Conservation (phyloP, 2,888 invertebrate genomes). For the Oligia strigilis region DNA sequence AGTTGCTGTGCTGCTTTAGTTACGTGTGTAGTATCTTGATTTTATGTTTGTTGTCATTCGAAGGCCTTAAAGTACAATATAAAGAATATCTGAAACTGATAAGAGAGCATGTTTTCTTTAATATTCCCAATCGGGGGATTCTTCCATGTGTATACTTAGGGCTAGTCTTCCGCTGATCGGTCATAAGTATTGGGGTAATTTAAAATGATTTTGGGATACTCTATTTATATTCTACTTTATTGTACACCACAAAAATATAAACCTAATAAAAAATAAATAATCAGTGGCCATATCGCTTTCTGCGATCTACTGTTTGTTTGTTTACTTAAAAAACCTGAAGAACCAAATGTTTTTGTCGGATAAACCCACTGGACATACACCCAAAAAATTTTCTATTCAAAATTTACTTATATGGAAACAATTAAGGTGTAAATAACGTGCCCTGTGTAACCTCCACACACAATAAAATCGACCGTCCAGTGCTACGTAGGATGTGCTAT, state of each 20-base stretch:
- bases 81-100: background rate
- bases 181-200: background rate
- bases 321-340: background rate
- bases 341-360: background rate
- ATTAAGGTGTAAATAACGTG: constrained; percentile 35
- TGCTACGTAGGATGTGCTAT: background rate
- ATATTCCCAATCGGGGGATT: background rate
- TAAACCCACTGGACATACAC: background rate
- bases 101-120: background rate
- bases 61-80: background rate
- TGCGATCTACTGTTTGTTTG: too few species aligned
- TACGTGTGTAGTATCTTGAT: constrained; percentile 8
- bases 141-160: background rate
- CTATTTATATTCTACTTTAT: too few species aligned
- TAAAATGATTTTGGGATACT: background rate
- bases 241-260: too few species aligned
- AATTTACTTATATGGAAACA: background rate
- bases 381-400: background rate
- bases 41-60: background rate
- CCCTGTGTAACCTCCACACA: background rate
- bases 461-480: background rate
- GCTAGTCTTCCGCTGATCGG: background rate
- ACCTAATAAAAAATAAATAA: too few species aligned
- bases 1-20: constrained; percentile 20
- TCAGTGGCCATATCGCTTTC: too few species aligned